Conservation (phyloP, 2,888 invertebrate species). For the Drosophila vallismaia region DNA sequence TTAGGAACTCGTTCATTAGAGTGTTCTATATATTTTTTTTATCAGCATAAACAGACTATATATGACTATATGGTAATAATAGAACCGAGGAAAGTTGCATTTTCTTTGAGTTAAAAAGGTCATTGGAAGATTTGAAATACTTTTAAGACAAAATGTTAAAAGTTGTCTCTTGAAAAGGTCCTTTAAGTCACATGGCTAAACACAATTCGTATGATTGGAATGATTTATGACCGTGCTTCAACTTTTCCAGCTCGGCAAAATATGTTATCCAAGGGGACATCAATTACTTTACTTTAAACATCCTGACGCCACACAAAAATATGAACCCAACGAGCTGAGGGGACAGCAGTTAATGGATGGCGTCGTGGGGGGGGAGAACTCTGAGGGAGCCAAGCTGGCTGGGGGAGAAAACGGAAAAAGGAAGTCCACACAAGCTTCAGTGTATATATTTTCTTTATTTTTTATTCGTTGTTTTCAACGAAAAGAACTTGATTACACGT, state of each 20-base stretch:
- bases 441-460: conserved; percentile 37
- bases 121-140: not conserved
- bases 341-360: conserved; percentile 20
- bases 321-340: conserved; percentile 6
- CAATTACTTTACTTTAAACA: conserved; percentile 31
- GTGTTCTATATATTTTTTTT: not conserved
- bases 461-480: conserved; percentile 34
- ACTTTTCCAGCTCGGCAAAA: conserved; percentile 4
- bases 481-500: conserved; percentile 71
- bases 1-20: not conserved
- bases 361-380: not conserved
- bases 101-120: not conserved
- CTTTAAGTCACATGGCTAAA: not conserved
- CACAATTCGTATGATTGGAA: not conserved
- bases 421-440: conserved; percentile 26
- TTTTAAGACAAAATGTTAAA: not conserved
- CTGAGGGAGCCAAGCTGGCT: not conserved
- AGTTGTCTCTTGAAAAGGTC: not conserved
- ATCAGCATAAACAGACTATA: not conserved
- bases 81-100: not conserved
- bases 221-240: conserved; percentile 14
- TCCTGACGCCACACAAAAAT: conserved; percentile 25
- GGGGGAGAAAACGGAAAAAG: not conserved
- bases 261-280: conserved; percentile 22
- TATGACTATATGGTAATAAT: not conserved